Base-by-base conservation (phyloP, 1,140 invertebrate genomes). In the Lepidurus packardi region DNA sequence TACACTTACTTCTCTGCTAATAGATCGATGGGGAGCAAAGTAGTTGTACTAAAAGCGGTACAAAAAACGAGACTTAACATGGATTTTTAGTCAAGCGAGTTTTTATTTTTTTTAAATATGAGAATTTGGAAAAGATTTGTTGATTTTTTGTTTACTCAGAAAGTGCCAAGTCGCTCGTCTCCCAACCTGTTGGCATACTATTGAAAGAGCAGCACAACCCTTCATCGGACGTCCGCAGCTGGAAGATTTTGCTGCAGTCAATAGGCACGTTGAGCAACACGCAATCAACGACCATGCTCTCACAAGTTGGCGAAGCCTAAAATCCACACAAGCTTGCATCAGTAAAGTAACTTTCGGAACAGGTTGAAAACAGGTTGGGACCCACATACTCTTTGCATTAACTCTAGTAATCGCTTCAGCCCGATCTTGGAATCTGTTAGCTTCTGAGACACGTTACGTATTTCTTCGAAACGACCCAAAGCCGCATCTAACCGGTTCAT, bases 191-290 rank as follows among this genome's bases (percentile, higher is more conserved):
- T 44, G 43, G 43, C 43, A 45, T 34, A n/a, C 76, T 77, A 47
- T 80, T 80, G 45, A 80, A 80, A n/a, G 76, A 74, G 43, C 79
- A 80, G 76, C 79, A 80, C 73, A 77, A 45, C 16, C 79, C 79
- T 45, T 80, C 79, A 13, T 80, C 79, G 7, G 75, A 87, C 42
- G 87, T 85, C 1, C 88, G 85, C 47, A 85, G 83, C 74, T 87
- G 83, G 81, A 92, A 92, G 3, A 91, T 80, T 24, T 84, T 84
- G 10, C 87, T 85, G 78, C 91, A 92, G 4, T 86, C 81, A 25
- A 85, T 85, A 0, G 86, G 82, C 2, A 84, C 85, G 6, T 89
- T 89, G 83, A 90, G 91, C 90, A 90, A 91, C 78, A 88, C 88
- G 79, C 91, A 92, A 1, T 84, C 45, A 2, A 78, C 80, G 0